phyloP scores from a whole-genome alignment of 2,797 vertebrate genomes.

The Coranthus polyacanthus region DNA sequence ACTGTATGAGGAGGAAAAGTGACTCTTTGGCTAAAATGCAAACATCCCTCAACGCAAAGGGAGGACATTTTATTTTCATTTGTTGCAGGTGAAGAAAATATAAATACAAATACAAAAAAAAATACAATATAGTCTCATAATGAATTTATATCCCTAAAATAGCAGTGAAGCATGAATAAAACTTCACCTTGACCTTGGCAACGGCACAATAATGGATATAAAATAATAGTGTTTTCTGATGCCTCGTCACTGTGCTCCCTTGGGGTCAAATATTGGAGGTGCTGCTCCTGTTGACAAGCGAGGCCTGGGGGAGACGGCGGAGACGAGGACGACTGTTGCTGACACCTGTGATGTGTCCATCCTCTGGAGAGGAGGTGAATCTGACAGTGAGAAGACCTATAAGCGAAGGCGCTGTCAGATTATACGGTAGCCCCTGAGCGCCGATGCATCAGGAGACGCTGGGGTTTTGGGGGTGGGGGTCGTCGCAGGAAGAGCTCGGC shows the following conservation, averaged over 20 bases:
- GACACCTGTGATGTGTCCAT: constrained; percentile 68
- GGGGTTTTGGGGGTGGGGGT: neutral
- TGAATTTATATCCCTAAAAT: too few species aligned
- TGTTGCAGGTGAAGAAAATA: too few species aligned
- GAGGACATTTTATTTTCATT: too few species aligned
- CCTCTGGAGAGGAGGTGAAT: constrained; percentile 60
- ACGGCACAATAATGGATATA: too few species aligned
- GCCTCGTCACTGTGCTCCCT: constrained; percentile 23
- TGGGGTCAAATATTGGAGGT: constrained; percentile 58
- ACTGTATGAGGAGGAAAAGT: too few species aligned
- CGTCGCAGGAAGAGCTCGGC: constrained; percentile 2
- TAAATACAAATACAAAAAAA: too few species aligned
- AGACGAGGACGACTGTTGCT: constrained; percentile 30
- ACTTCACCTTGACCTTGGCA: too few species aligned
- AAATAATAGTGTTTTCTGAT: too few species aligned
- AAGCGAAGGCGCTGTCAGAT: constrained; percentile 69
- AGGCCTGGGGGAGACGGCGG: constrained; percentile 47
- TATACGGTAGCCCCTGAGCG: constrained; percentile 62
- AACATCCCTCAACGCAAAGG: too few species aligned
- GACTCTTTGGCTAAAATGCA: too few species aligned
- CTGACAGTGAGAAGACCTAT: constrained; percentile 71
- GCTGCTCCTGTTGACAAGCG: constrained; percentile 68
- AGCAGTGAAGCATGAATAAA: too few species aligned
- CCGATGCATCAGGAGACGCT: constrained; percentile 28
- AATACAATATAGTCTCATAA: too few species aligned